phyloP scores from a whole-genome alignment of 2,888 invertebrate genomes.

The Smittia aterrima region DNA sequence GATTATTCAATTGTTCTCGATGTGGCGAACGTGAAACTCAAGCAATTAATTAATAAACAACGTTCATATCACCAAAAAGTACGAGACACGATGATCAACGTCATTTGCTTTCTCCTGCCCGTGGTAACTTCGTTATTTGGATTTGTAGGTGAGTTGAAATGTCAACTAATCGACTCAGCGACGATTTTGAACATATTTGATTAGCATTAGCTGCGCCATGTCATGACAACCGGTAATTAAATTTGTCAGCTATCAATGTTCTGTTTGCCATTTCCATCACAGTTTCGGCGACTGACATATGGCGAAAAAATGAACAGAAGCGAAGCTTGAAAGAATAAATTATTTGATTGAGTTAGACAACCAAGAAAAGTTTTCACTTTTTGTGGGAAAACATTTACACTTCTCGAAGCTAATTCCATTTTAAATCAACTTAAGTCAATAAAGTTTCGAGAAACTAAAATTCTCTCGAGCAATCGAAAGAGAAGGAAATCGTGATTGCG shows the following conservation, averaged over 20 bases:
- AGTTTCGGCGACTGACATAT: not conserved
- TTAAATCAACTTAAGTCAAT: no score
- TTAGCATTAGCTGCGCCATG: slow-evolving; percentile 1
- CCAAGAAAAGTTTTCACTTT: no score
- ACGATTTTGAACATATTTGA: not conserved
- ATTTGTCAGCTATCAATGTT: not conserved
- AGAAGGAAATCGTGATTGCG: no score
- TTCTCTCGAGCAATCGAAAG: no score
- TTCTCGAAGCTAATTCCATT: no score
- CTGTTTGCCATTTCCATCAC: not conserved
- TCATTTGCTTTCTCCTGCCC: slow-evolving; percentile 5
- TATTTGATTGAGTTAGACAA: not conserved
- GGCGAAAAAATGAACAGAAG: not conserved
- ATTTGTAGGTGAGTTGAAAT: slow-evolving; percentile 34
- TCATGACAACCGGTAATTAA: not conserved
- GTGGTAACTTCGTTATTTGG: slow-evolving; percentile 17
- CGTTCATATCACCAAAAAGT: not conserved
- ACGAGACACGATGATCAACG: not conserved
- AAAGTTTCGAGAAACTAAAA: no score
- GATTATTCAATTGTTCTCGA: not conserved
- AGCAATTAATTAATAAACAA: slow-evolving; percentile 14
- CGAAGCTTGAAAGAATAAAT: not conserved
- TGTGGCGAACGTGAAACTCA: not conserved
- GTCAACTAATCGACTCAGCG: not conserved
- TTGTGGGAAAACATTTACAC: no score